Base-by-base conservation (phyloP, 2,888 invertebrate species). In the Phyllotreta striolata region DNA sequence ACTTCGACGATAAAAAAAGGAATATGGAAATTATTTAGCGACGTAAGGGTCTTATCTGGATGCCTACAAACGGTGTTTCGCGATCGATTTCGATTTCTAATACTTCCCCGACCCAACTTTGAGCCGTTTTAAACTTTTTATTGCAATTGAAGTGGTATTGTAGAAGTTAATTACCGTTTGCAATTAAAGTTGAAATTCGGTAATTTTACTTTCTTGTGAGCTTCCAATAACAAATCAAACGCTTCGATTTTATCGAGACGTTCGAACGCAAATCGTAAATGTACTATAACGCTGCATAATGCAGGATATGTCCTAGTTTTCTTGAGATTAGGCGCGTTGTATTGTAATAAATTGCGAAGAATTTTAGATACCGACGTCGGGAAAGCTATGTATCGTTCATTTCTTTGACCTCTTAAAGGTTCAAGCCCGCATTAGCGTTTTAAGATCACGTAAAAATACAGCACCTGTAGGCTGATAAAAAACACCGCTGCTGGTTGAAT, bases 351-450 rank as follows among this genome's bases (percentile, higher is more conserved):
- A 24, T 24, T 24, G 24, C 24, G 24, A 56, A 37, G 24, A 41
- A 41, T 41, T 56, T 46, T 37, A 52, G 43, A 4, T 37, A 59
- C 62, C 63, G 4, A 24, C n/a, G 24, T 24, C 63, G 68, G 68
- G 72, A 72, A 73, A 72, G 70, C 65, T 58, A 44, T 58, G 44
- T 56, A 4, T 56, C 66, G 66, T 69, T 64, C 73, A 74, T 78
- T 76, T 78, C 78, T 79, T 76, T 79, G 78, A 79, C 79, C 79
- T 69, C 70, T 67, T 76, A 74, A 72, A 71, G 74, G 80, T 80
- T 80, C 80, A 80, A 72, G 64, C 80, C 78, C 78, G 78, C 78
- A 78, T 79, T 55, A 66, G 61, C 62, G 59, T 70, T 68, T 64
- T 70, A 70, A 72, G 73, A 73, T 68, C 72, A 70, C 70, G 71